Base-by-base conservation (phyloP, 2,797 vertebrate genomes). In the Leptatherina wallacei region DNA sequence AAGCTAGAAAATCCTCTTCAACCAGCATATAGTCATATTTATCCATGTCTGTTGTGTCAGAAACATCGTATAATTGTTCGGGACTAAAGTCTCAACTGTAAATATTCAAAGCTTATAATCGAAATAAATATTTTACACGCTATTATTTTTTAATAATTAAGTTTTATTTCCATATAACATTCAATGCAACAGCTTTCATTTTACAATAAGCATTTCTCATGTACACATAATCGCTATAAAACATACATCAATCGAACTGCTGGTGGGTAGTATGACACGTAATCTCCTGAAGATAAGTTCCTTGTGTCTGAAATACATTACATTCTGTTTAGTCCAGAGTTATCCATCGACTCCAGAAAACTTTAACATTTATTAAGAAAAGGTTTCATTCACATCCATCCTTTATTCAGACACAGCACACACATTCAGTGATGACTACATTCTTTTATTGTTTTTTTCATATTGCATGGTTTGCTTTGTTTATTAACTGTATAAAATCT, bases 141-240 rank as follows among this genome's bases (percentile, higher is more conserved):
- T 24, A n/a, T 51, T 32, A 36, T 22, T 20, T 42, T 18, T 51
- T 29, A 5, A n/a, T 33, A 62, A n/a, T 30, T 32, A 49, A 2
- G 8, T 64, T 90, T 85, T 90, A 87, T 89, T 92, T 88, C 65
- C 82, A 74, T 57, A 61, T 36, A 80, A 74, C 52, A 75, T 35
- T 69, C 61, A 75, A 59, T 61, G 18, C 22, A 85, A 74, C 49
- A 68, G 63, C 83, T 83, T 78, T 59, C 59, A 85, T 81, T 79
- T 87, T 63, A 83, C 61, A 85, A 51, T 49, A 56, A 73, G 55
- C 56, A 62, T 82, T 76, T 80, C 22, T 68, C 71, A 67, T 51
- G 35, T 20, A 70, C 47, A 75, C 20, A 36, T 83, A 40, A 58
- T 1, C 68, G 12, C 18, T 68, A 33, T 58, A 55, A 57, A 55